Conservation (phyloP, 2,888 invertebrate species). For the Cephonodes hylas region DNA sequence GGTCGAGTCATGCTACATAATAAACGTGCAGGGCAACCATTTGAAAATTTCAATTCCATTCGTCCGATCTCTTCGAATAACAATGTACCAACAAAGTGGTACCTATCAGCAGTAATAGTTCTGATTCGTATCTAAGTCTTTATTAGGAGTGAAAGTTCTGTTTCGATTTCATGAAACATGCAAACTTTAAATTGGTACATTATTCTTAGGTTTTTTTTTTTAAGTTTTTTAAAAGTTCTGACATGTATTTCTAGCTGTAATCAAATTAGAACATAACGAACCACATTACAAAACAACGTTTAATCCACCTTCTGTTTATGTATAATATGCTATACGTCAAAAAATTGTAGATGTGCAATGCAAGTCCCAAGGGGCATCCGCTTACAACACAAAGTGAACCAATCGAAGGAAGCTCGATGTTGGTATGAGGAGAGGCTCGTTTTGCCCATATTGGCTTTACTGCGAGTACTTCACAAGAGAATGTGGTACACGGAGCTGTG, state of each 20-base stretch:
- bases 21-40: constrained; percentile 44
- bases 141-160: constrained; percentile 6
- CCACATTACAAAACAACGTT: background rate
- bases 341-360: background rate
- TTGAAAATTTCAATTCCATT: constrained; percentile 47
- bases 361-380: constrained; percentile 45
- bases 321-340: no score
- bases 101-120: constrained; percentile 14
- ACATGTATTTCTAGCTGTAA: background rate
- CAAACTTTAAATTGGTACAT: constrained; percentile 4
- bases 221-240: background rate
- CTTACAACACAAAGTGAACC: constrained; percentile 62
- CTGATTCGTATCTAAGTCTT: constrained; percentile 6
- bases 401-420: constrained; percentile 53
- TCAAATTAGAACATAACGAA: background rate
- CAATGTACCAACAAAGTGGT: constrained; percentile 14
- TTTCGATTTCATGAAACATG: constrained; percentile 9
- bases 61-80: constrained; percentile 39
- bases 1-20: constrained; percentile 56
- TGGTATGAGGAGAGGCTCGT: constrained; percentile 55
- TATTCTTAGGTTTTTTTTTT: background rate
- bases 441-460: constrained; percentile 54
- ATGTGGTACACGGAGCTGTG: constrained; percentile 32
- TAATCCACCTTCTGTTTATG: no score
- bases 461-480: constrained; percentile 12